Base-by-base conservation (phyloP, 2,113 vertebrate species). In the Strix aluco region DNA sequence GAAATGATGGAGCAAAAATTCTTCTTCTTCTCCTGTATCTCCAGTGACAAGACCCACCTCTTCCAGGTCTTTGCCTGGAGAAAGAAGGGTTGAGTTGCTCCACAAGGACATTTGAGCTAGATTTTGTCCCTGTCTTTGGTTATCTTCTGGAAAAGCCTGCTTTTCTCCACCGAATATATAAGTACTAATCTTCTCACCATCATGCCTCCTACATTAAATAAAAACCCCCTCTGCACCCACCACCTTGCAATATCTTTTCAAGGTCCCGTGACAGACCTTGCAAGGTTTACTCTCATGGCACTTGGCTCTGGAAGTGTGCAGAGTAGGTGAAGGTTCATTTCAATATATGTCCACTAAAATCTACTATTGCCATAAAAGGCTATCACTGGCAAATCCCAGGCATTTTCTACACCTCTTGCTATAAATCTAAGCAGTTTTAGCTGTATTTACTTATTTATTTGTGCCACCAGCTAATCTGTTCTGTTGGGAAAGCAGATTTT, bases 401-500 rank as follows among this genome's bases (percentile, higher is more conserved):
- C 46, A 61, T 90, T 94, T 91, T 90, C 84, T 93, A 73, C 61
- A 95, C 86, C 57, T 69, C 83, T 88, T 77, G 55, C 54, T 89
- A 82, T 51, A 92, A 92, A 92, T 88, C 62, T 81, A 81, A 92
- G 86, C 42, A 51, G 65, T 88, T 94, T 94, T 55, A 96, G 86
- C 40, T 88, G 29, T 67, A 72, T 95, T 97, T 96, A 88, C 79
- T 51, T 91, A 83, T 97, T 97, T 96, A 67, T 96, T 97, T 95
- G 88, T 86, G 46, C 87, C 90, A 88, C 94, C 62, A 81, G 32
- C 92, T 97, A 94, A 97, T 97, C 95, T 96, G 19, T 75, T 96
- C 86, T 63, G 61, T 85, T 82, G 88, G 81, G 67, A 96, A 97
- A 95, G 90, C 90, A 96, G 89, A 94, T 96, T 94, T 94, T 87